Conservation (phyloP, 2,113 vertebrate species). For the Spea bombifrons region DNA sequence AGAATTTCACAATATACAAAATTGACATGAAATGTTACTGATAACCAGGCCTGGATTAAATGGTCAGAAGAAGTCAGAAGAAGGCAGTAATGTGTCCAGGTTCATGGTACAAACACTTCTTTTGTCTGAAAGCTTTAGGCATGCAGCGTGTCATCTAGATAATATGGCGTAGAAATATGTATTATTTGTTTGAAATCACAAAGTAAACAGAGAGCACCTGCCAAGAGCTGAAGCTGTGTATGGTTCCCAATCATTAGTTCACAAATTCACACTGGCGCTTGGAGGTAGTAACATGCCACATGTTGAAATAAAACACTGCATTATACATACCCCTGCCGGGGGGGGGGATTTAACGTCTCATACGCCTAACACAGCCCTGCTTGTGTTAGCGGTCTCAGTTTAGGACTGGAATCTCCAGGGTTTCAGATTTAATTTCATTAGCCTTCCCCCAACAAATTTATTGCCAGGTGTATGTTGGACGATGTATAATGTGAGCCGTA, state of each 20-base stretch:
- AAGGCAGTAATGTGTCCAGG: too few relatives aligned
- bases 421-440: neutral
- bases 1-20: too few relatives aligned
- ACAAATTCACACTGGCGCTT: constrained; percentile 11
- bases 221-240: neutral
- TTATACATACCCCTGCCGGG: neutral
- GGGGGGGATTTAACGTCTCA: neutral
- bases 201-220: neutral
- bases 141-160: too few relatives aligned
- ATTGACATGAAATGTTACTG: too few relatives aligned
- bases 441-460: neutral
- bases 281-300: neutral
- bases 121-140: too few relatives aligned
- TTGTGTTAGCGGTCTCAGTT: neutral
- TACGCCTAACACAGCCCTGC: neutral
- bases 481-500: neutral
- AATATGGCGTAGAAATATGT: too few relatives aligned
- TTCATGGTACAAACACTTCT: too few relatives aligned
- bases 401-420: neutral
- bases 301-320: neutral
- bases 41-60: too few relatives aligned
- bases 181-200: neutral
- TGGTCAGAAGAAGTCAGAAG: too few relatives aligned
- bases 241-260: neutral
- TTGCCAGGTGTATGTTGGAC: neutral